These are phyloP conservation scores for Scarus forsteni DNA, from an alignment of 2,797 vertebrate genomes.

Conservation along the genomic window DNA sequence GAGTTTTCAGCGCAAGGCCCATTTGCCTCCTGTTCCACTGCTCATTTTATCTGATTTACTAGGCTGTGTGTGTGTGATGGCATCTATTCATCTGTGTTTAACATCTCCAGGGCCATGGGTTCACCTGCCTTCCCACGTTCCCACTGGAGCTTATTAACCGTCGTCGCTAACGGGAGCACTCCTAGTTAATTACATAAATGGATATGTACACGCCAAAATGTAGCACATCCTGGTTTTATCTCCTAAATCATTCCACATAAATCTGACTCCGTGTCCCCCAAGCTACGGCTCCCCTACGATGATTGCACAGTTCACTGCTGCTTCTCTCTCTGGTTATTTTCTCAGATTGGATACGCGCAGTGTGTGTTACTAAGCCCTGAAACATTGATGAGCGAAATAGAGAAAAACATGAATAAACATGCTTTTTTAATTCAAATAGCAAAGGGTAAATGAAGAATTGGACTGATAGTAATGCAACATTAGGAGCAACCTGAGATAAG, in stretches of 20 bases:
- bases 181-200: constrained; percentile 83
- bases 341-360: constrained; percentile 35
- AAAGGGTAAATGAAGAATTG: too few species aligned
- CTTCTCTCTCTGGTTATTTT: constrained; percentile 50
- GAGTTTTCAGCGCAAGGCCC: constrained; percentile 73
- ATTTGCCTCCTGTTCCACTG: constrained; percentile 71
- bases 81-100: constrained; percentile 84
- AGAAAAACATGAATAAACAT: not conserved
- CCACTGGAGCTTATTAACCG: constrained; percentile 80
- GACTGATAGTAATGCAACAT: too few species aligned
- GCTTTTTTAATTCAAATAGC: too few species aligned
- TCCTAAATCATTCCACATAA: constrained; percentile 78
- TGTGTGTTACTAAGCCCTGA: not conserved
- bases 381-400: not conserved
- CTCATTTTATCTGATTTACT: constrained; percentile 82
- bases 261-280: constrained; percentile 68
- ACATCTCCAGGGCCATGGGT: constrained; percentile 81
- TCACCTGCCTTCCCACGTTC: constrained; percentile 72
- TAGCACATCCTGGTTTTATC: constrained; percentile 77
- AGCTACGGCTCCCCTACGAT: constrained; percentile 46
- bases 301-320: constrained; percentile 51
- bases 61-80: constrained; percentile 65
- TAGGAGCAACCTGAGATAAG: too few species aligned
- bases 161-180: constrained; percentile 75
- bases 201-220: constrained; percentile 74